Evolutionary conservation across 2,113 vertebrate species (phyloP).

Genomic region (Labeo catla): DNA sequence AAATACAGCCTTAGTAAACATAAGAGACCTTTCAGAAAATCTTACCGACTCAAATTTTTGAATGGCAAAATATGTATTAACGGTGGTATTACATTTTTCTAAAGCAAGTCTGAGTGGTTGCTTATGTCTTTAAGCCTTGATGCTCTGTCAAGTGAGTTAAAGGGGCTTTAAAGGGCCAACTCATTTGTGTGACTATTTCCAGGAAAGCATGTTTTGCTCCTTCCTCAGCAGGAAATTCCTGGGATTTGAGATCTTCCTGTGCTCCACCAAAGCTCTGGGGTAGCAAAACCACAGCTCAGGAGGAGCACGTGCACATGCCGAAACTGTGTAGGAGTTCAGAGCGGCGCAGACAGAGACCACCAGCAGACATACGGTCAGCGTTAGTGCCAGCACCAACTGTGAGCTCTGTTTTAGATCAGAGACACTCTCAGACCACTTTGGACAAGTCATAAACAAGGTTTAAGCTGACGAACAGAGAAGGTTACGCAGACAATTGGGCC

Average conservation of each 20-base stretch:
- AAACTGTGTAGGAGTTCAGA: constrained; percentile 23
- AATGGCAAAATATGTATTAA: not conserved
- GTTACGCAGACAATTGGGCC: not conserved
- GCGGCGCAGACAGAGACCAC: not conserved
- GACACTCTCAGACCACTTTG: constrained; percentile 38
- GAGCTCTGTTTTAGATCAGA: constrained; percentile 43
- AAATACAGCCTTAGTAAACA: not conserved
- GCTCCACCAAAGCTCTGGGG: constrained; percentile 32
- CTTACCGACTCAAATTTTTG: not conserved
- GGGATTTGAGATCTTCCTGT: constrained; percentile 51
- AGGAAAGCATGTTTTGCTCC: constrained; percentile 32
- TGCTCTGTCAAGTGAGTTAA: not conserved
- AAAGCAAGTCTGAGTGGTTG: not conserved
- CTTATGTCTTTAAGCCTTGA: not conserved
- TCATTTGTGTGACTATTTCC: constrained; percentile 41
- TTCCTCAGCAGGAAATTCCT: constrained; percentile 64
- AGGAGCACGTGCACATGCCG: constrained; percentile 1
- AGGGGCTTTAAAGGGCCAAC: constrained; percentile 12
- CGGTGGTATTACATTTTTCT: not conserved
- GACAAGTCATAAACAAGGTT: not conserved
- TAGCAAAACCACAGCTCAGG: constrained; percentile 1
- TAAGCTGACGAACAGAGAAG: not conserved
- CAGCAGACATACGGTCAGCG: constrained; percentile 5
- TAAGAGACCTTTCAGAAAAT: not conserved
- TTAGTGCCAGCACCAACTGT: constrained; percentile 30